Percentiles rank a stretch among this genome's conserved stretches.
Evolutionary conservation across 2,797 vertebrate genomes (phyloP).

Genomic region (Brachymystax lenok): DNA sequence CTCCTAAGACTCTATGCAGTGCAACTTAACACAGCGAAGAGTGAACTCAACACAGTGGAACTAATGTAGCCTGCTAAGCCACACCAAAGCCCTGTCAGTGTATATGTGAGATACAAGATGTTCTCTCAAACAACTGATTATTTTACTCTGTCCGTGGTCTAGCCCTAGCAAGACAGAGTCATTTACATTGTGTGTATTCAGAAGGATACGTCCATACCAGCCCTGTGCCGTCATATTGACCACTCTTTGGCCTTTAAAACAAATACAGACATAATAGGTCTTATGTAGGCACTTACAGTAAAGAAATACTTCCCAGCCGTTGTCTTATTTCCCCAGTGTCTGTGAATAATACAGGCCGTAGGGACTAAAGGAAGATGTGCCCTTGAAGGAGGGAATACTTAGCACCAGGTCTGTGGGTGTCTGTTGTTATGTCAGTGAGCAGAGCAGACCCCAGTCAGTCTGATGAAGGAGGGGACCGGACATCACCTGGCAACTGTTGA

Average conservation of each 20-base stretch:
- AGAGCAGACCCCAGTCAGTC: neutral
- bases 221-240: neutral
- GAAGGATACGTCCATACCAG: neutral
- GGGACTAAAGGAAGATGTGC: neutral
- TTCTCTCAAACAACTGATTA: slow-evolving; percentile 77
- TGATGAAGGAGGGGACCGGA: neutral
- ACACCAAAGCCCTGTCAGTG: slow-evolving; percentile 63
- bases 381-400: neutral
- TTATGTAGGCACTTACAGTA: neutral
- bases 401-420: neutral
- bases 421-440: neutral
- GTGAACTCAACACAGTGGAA: slow-evolving; percentile 32
- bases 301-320: neutral
- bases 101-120: slow-evolving; percentile 36
- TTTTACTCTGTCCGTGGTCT: slow-evolving; percentile 9
- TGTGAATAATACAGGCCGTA: neutral
- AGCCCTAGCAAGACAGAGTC: neutral
- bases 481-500: neutral
- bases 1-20: slow-evolving; percentile 17
- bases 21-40: neutral
- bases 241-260: neutral
- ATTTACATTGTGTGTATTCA: neutral
- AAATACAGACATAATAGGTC: neutral
- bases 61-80: slow-evolving; percentile 50
- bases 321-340: neutral